phyloP scores from a whole-genome alignment of 2,113 vertebrate species.

The Cyprinodon brontotheroides region DNA sequence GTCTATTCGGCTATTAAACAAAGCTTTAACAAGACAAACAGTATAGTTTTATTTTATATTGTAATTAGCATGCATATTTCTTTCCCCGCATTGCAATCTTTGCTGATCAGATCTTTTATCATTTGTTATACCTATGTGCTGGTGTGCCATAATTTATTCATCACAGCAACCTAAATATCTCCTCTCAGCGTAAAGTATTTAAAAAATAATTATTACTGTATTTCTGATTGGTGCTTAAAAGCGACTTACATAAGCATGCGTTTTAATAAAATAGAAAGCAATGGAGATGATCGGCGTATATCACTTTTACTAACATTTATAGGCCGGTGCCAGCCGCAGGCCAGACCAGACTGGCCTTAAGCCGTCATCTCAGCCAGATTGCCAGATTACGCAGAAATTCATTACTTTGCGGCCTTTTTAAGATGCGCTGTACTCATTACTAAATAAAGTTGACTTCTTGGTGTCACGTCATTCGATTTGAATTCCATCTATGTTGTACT shows the following conservation, averaged over 20 bases:
- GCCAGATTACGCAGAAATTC: no score
- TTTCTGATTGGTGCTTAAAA: slow-evolving; percentile 1
- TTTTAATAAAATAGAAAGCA: not conserved
- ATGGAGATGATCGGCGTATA: not conserved
- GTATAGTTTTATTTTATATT: not conserved
- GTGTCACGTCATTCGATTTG: no score
- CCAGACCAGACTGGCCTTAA: slow-evolving; percentile 21
- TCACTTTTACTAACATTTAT: slow-evolving; percentile 7
- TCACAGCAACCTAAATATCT: not conserved
- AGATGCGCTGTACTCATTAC: no score
- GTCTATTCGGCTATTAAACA: not conserved
- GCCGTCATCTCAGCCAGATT: no score
- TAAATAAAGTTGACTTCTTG: no score
- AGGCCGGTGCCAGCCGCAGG: slow-evolving; percentile 28
- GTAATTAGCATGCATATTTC: not conserved
- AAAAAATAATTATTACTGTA: not conserved
- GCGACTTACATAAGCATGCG: not conserved
- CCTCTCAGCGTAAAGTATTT: not conserved
- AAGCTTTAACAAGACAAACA: not conserved
- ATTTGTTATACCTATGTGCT: not conserved
- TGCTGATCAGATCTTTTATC: not conserved
- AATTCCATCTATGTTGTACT: no score
- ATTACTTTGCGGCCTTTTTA: no score
- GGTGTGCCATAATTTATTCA: no score
- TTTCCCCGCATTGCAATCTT: no score